Evolutionary conservation across 37 sponge, comb jelly and placozoan genomes (phyloP).

Genomic region (Agelas oroides): DNA sequence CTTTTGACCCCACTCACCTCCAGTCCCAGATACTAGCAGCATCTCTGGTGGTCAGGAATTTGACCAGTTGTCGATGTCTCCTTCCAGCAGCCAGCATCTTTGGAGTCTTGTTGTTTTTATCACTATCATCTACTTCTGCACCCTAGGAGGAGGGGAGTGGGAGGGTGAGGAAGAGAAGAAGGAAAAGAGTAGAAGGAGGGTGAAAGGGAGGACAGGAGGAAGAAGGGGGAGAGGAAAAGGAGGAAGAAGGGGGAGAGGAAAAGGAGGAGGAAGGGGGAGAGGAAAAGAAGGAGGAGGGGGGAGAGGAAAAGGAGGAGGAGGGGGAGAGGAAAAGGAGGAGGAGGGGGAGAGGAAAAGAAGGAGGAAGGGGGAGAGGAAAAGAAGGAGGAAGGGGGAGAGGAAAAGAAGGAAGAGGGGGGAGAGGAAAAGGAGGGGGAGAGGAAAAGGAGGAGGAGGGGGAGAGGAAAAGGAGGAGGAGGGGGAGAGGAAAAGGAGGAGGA

Average conservation of each 20-base stretch:
- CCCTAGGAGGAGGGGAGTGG: too few species aligned
- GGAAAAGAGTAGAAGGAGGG: too few species aligned
- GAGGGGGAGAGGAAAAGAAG: not conserved
- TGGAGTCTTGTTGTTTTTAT: conserved; percentile 78
- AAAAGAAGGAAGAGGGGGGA: not conserved
- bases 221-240: not conserved
- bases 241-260: not conserved
- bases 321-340: not conserved
- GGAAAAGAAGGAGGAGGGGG: not conserved
- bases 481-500: not conserved
- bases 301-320: not conserved
- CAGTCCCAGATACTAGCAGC: conserved; percentile 63
- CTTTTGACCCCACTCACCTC: conserved; percentile 36
- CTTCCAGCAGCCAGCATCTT: conserved; percentile 60
- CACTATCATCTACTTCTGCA: conserved; percentile 39
- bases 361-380: not conserved
- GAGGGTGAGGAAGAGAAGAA: too few species aligned
- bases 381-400: not conserved
- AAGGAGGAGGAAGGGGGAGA: not conserved
- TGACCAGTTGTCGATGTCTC: conserved; percentile 63
- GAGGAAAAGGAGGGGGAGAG: not conserved
- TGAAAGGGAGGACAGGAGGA: too few species aligned
- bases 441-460: not conserved
- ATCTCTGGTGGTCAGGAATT: conserved; percentile 65
- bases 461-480: not conserved